phyloP scores from a whole-genome alignment of 2,113 vertebrate genomes.

The Alligator sinensis region DNA sequence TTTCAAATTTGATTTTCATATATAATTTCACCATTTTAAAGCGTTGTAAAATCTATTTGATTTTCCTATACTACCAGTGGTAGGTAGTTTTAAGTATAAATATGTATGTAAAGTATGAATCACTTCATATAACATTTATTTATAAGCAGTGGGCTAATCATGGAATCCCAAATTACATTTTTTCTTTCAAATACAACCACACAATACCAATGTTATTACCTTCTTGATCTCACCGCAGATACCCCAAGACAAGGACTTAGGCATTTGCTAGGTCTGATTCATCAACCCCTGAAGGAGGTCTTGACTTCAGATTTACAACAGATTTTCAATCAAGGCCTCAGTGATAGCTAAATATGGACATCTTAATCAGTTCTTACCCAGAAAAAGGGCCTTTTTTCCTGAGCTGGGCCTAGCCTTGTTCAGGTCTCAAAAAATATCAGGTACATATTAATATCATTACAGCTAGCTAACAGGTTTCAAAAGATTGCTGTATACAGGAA shows the following conservation, averaged over 20 bases:
- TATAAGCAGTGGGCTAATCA: background rate
- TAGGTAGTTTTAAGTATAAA: background rate
- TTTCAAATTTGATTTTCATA: background rate
- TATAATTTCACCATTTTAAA: background rate
- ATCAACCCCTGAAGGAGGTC: background rate
- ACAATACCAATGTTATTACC: background rate
- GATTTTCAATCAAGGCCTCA: background rate
- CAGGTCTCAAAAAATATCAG: background rate
- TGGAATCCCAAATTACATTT: background rate
- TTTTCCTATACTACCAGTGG: background rate
- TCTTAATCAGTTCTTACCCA: background rate
- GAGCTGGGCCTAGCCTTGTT: background rate
- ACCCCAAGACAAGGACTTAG: background rate
- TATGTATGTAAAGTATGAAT: background rate
- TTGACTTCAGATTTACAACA: background rate
- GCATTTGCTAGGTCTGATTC: background rate
- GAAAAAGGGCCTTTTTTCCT: background rate
- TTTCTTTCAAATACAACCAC: background rate
- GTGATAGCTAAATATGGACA: background rate
- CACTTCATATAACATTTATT: background rate
- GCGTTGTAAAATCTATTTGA: background rate
- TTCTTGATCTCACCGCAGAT: background rate
- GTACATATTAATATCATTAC: background rate
- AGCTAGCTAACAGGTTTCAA: background rate
- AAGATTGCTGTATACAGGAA: background rate